Conservation (phyloP, 2,888 invertebrate genomes). For the Syrphus vitripennis region DNA sequence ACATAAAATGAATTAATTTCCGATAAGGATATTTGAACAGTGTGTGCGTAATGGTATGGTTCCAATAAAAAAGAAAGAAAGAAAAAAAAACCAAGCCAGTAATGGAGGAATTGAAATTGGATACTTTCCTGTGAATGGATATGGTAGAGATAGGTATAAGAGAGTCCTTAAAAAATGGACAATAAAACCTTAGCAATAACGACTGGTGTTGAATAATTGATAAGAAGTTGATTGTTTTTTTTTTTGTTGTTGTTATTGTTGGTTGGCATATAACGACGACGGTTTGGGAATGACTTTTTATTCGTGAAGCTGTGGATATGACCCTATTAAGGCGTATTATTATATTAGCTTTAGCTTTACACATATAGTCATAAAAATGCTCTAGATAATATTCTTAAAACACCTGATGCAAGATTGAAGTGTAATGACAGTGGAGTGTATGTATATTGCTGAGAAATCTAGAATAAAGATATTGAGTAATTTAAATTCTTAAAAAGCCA, state of each 20-base stretch:
- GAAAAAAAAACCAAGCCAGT: background rate
- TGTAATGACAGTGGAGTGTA: background rate
- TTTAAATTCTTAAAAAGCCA: no score
- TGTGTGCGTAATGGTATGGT: constrained; percentile 44
- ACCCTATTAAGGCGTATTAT: constrained; percentile 10
- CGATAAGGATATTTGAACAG: constrained; percentile 69
- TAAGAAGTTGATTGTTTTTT: constrained; percentile 46
- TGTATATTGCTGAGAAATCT: no score
- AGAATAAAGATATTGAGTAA: no score
- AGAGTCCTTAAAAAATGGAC: constrained; percentile 21
- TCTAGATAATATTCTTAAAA: background rate
- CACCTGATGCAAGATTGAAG: background rate
- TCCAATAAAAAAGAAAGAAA: constrained; percentile 11
- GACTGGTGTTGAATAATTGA: constrained; percentile 60
- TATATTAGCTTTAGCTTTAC: constrained; percentile 13
- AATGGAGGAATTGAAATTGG: constrained; percentile 46
- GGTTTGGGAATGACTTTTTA: background rate
- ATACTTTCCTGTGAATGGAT: constrained; percentile 39
- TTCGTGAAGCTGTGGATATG: background rate
- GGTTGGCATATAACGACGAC: background rate
- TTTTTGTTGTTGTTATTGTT: background rate
- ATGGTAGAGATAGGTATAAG: constrained; percentile 21
- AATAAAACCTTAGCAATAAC: background rate
- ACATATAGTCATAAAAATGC: background rate
- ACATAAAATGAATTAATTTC: constrained; percentile 69